Percentiles rank a stretch among this genome's conserved stretches.
Conservation (phyloP, 1,140 invertebrate species). For the Diorhabda elongata region DNA sequence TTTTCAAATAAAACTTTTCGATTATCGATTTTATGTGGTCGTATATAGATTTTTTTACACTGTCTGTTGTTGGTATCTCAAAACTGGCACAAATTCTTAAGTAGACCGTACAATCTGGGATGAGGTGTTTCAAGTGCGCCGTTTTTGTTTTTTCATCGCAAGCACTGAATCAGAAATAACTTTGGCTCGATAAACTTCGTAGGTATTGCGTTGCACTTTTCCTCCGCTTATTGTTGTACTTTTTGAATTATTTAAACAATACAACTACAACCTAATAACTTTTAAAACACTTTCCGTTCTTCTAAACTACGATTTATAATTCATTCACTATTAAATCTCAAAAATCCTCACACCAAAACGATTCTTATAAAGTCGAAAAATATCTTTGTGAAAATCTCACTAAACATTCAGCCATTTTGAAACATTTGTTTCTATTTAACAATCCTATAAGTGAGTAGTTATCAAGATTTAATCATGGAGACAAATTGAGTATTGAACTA, state of each 20-base stretch:
- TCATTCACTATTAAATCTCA: too few species aligned
- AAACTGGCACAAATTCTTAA: conserved; percentile 23
- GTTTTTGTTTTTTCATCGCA: conserved; percentile 14
- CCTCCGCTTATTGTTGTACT: conserved; percentile 13
- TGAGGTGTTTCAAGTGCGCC: not conserved
- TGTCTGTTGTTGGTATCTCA: conserved; percentile 18
- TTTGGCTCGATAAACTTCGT: conserved; percentile 7
- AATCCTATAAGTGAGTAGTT: too few species aligned
- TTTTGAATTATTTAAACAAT: not conserved
- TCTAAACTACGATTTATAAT: not conserved
- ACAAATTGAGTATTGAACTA: too few species aligned
- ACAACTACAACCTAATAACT: conserved; percentile 7
- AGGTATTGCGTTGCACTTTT: conserved; percentile 19
- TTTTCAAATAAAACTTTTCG: too few species aligned
- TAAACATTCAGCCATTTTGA: too few species aligned
- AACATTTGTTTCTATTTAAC: too few species aligned
- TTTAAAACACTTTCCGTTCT: conserved; percentile 8
- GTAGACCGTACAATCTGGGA: conserved; percentile 7
- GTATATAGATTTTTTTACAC: too few species aligned
- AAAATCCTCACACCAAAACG: not conserved
- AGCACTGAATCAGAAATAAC: conserved; percentile 27
- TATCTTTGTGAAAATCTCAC: too few species aligned
- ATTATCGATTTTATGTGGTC: too few species aligned
- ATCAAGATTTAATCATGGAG: too few species aligned
- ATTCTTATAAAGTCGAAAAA: not conserved